Percentiles rank a stretch among this genome's conserved stretches.
phyloP scores from a whole-genome alignment of 2,797 vertebrate species.

The Manis pentadactyla region DNA sequence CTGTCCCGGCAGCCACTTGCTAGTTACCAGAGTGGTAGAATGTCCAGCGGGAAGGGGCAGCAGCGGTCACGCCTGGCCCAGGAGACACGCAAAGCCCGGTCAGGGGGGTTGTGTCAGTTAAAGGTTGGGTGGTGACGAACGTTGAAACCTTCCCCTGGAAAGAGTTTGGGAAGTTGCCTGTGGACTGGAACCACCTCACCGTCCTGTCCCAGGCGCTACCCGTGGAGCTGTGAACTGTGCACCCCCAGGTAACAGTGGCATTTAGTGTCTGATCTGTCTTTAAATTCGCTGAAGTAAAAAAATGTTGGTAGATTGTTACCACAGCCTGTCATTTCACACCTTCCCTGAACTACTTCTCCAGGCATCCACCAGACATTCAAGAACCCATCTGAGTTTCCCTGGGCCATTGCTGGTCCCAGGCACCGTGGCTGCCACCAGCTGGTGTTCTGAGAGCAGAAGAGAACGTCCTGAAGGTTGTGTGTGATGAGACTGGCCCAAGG shows the following conservation, averaged over 20 bases:
- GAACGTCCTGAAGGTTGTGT: not conserved
- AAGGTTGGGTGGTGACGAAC: not conserved
- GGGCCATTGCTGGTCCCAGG: not conserved
- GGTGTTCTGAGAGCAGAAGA: not conserved
- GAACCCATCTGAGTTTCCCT: not conserved
- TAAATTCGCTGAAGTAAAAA: not conserved
- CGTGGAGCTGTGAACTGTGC: accelerated
- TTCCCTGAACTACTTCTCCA: not conserved
- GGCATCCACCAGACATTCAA: not conserved
- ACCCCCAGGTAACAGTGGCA: not conserved
- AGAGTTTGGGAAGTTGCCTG: not conserved
- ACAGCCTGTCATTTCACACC: not conserved
- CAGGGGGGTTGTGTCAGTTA: not conserved
- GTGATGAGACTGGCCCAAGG: not conserved
- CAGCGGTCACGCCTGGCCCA: not conserved
- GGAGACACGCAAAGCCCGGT: not conserved
- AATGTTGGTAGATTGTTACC: not conserved
- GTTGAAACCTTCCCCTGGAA: not conserved
- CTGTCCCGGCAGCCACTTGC: not conserved
- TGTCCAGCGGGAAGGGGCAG: not conserved
- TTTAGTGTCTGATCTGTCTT: not conserved
- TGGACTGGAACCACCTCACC: not conserved
- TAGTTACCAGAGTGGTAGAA: not conserved
- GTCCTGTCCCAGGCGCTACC: not conserved
- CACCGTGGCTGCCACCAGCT: no score